Evolutionary conservation across 1,140 invertebrate genomes (phyloP), one percentile per base, ranked within the genome.

Genomic region (Atta texana): DNA sequence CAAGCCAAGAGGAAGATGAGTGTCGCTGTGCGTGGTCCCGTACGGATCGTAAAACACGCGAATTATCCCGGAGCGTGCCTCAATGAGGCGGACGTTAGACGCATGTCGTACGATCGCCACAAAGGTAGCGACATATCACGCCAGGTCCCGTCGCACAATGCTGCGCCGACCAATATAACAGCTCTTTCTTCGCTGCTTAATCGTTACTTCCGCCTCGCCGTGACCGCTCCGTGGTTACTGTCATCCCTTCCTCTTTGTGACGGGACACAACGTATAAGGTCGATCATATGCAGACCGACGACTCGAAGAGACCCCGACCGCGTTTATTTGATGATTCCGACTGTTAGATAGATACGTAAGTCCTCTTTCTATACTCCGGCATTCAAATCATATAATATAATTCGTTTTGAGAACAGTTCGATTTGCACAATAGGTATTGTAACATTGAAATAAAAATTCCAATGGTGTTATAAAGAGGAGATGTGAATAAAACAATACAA

Each of bases 171-270:
- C 91, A 94, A 95, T 93, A 93, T 92, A 93, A 92, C 91, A 93
- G 92, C 93, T 94, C 94, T 95, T 95, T 95, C 94, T 95, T 94
- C 91, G 90, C 82, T 90, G 93, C 89, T 92, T 95, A 95, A 95
- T 94, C 94, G 92, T 94, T 94, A 92, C 93, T 95, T 95, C 93
- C 94, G 94, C 91, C 92, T 93, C 90, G 86, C 88, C 80, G 55
- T 81, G 82, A 87, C 81, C 87, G 85, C 82, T 66, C 86, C 57
- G 55, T 61, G 44, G 80, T 78, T 85, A 77, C 84, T 85, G 72
- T 78, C 75, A 66, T 76, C 75, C 75, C 74, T 85, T 49, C 82
- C 51, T 39, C 6, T 63, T 74, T 61, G n/a, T 28, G 34, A 74
- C 55, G 68, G 80, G 80, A 24, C 55, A 74, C 21, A 71, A 59